Evolutionary conservation across 2,797 vertebrate genomes (phyloP), one percentile per base, ranked within the genome.

Genomic region (Phoxinus dragarum): DNA sequence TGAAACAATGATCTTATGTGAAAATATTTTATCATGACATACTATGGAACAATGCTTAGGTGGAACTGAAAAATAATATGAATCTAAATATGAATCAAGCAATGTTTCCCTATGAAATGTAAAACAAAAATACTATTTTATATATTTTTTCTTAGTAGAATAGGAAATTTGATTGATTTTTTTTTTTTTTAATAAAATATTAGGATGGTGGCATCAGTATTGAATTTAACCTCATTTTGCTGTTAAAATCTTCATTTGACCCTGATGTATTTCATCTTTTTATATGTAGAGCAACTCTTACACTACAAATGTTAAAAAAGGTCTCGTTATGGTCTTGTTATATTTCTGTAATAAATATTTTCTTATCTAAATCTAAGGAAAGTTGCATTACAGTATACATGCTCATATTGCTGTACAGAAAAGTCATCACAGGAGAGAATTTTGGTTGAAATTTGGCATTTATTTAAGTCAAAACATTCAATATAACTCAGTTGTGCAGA

Each of bases 301-400:
- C 9, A 42, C 4, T 12, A 38, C 12, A 38, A 31, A 71, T 16
- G 9, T 81, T 54, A 40, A 66, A 61, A 80, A 12, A 6, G 61
- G 52, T 61, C n/a, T 42, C 11, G 12, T 16, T 44, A 34, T 52
- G 4, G 7, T 10, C 17, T 56, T 74, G 31, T 64, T 77, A 54
- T 77, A 59, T 49, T 80, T 80, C 77, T 44, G 77, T 54, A 44
- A 78, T 68, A 56, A 69, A 59, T 27, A 69, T 23, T 84, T 27
- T 84, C 19, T 59, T 7, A 9, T 23, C 4, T 75, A 76, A 54
- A 52, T 73, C 6, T 8, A 74, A 19, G 9, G 3, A 4, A 54
- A 69, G 5, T 34, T 34, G 27, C 1, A 74, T 34, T 16, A 3
- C 27, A 27, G 27, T 19, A 59, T 59, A 34, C 23, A 0, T 27